phyloP scores from a whole-genome alignment of 1,140 invertebrate species.

The Drosophila saltans region DNA sequence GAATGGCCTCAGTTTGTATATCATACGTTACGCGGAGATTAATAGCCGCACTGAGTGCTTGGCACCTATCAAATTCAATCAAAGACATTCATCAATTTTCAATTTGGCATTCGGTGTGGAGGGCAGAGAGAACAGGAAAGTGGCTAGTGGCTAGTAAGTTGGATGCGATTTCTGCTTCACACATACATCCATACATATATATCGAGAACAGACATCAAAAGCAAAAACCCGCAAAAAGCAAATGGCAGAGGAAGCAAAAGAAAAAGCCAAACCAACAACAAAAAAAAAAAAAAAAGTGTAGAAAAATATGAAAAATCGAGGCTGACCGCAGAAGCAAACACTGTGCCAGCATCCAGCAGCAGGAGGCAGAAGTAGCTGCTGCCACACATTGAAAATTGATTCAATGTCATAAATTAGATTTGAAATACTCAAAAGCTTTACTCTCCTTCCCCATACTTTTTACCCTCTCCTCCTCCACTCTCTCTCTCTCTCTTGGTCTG shows the following conservation, averaged over 20 bases:
- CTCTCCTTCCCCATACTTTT: constrained; percentile 17
- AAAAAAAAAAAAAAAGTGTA: constrained; percentile 49
- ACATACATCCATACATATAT: constrained; percentile 3
- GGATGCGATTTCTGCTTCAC: constrained; percentile 51
- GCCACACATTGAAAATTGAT: constrained; percentile 63
- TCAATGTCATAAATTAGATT: constrained; percentile 82
- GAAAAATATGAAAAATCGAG: constrained; percentile 78
- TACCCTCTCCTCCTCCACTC: not conserved
- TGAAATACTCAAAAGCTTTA: constrained; percentile 75
- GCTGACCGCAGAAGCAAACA: constrained; percentile 62
- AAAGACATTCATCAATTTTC: constrained; percentile 82
- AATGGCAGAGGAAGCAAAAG: constrained; percentile 31
- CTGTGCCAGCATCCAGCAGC: constrained; percentile 14
- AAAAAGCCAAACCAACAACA: constrained; percentile 6
- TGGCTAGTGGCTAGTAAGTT: constrained; percentile 46
- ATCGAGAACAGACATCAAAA: constrained; percentile 68
- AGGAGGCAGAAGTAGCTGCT: not conserved
- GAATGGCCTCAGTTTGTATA: constrained; percentile 19
- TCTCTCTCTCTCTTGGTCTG: not conserved
- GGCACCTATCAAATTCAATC: constrained; percentile 82
- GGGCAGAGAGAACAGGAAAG: constrained; percentile 18
- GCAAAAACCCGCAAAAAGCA: constrained; percentile 30
- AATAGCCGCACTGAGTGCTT: constrained; percentile 79
- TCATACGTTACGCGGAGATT: constrained; percentile 76
- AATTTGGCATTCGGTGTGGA: constrained; percentile 67